phyloP scores from a whole-genome alignment of 2,113 vertebrate species.

The Tragelaphus buxtoni region DNA sequence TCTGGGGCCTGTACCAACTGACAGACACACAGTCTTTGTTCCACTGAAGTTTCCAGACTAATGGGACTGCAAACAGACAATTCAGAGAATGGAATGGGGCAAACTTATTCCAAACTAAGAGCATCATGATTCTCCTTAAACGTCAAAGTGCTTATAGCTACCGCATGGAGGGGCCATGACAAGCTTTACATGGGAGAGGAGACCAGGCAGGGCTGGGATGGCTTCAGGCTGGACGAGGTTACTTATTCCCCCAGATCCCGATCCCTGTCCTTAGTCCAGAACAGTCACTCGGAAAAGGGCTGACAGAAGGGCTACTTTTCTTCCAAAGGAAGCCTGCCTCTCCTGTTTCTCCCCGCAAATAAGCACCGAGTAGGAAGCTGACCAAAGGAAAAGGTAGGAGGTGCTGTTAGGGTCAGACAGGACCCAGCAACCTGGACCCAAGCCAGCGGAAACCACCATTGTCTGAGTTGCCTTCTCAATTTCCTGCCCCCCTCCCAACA shows the following conservation, averaged over 20 bases:
- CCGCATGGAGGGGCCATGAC: background rate
- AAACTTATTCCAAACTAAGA: background rate
- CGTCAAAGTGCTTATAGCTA: background rate
- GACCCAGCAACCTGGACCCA: conserved; percentile 24
- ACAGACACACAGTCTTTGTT: background rate
- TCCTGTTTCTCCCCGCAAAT: background rate
- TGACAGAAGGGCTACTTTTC: background rate
- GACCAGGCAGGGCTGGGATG: background rate
- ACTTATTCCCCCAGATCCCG: background rate
- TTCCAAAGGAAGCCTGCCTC: background rate
- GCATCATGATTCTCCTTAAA: background rate
- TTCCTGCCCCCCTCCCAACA: conserved; percentile 36
- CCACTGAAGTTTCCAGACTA: background rate
- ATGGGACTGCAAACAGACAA: background rate
- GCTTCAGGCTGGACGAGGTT: background rate
- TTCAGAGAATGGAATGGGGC: background rate
- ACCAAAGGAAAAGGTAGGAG: conserved; percentile 41
- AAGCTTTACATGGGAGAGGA: background rate
- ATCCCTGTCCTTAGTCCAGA: background rate
- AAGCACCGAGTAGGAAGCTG: background rate
- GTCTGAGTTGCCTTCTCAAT: conserved; percentile 51
- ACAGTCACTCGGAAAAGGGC: background rate
- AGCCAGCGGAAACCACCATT: conserved; percentile 57
- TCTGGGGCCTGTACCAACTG: background rate
- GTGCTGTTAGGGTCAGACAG: background rate